Conservation (phyloP, 2,113 vertebrate species). For the Plectropomus leopardus region DNA sequence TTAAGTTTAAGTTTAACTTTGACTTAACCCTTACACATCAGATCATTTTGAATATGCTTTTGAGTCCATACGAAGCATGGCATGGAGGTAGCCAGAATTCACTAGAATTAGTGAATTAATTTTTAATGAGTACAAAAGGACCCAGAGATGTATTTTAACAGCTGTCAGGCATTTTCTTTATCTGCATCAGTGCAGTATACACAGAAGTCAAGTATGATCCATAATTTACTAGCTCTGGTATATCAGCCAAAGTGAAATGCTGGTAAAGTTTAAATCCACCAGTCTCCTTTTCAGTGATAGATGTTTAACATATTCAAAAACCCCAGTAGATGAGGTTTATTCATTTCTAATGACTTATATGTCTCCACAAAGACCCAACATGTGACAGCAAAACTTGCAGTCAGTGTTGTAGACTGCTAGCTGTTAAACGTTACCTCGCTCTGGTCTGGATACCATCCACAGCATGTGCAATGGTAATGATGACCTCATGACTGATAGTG, state of each 20-base stretch:
- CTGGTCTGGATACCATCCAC: conserved; percentile 46
- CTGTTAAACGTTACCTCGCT: conserved; percentile 44
- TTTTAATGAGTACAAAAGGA: conserved; percentile 19
- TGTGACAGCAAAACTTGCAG: conserved; percentile 8
- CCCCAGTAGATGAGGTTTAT: neutral
- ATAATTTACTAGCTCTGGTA: conserved; percentile 27
- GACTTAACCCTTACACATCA: conserved; percentile 22
- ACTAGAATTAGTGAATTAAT: conserved; percentile 12
- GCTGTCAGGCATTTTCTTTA: conserved; percentile 12
- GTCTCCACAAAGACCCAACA: conserved; percentile 16
- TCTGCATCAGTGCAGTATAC: neutral
- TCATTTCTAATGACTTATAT: conserved; percentile 4
- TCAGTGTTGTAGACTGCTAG: neutral
- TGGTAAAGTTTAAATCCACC: conserved; percentile 4
- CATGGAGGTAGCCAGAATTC: conserved; percentile 47
- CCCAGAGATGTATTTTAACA: neutral
- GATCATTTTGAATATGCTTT: conserved; percentile 38
- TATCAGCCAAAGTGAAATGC: conserved; percentile 23
- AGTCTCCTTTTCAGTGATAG: neutral
- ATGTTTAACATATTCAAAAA: neutral
- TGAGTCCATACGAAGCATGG: conserved; percentile 8
- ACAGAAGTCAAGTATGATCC: conserved; percentile 12
- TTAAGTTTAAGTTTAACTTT: conserved; percentile 35
- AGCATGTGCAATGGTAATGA: conserved; percentile 23
- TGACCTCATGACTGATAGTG: conserved; percentile 31